Conservation (phyloP, 2,888 invertebrate species). For the Cryptus viduatorius region DNA sequence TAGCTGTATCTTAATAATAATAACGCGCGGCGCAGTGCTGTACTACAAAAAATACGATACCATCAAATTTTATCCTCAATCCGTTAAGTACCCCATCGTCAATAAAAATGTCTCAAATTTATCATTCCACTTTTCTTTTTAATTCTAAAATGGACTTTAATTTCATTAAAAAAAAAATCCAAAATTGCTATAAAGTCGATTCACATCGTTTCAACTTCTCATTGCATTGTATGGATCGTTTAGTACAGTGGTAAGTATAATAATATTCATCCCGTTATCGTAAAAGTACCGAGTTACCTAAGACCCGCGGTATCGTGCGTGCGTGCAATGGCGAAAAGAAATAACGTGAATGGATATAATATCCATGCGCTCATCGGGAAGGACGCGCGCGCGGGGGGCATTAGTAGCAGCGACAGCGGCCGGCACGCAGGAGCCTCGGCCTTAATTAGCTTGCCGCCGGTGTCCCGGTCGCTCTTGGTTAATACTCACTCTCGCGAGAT, state of each 20-base stretch:
- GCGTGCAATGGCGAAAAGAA: conserved; percentile 48
- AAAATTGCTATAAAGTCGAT: conserved; percentile 25
- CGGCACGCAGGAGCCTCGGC: conserved; percentile 65
- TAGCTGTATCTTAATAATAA: too few relatives aligned
- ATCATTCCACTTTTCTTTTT: too few relatives aligned
- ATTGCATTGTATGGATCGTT: conserved; percentile 28
- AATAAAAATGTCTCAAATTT: too few relatives aligned
- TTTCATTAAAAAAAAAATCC: not conserved
- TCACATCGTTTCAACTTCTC: conserved; percentile 20
- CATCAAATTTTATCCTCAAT: too few relatives aligned
- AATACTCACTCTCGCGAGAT: conserved; percentile 57
- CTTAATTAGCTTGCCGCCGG: conserved; percentile 64
- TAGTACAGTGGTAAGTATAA: conserved; percentile 41
- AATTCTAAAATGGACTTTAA: too few relatives aligned
- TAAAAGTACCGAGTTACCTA: conserved; percentile 50
- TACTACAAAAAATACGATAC: too few relatives aligned
- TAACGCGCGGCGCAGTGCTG: too few relatives aligned
- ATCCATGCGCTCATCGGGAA: conserved; percentile 57
- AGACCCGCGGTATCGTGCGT: conserved; percentile 49
- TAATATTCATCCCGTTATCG: conserved; percentile 36
- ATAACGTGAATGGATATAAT: conserved; percentile 68
- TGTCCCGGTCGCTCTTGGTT: conserved; percentile 60
- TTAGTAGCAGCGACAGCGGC: conserved; percentile 47
- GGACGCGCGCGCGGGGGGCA: conserved; percentile 37
- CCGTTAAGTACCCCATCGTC: too few relatives aligned